phyloP scores from a whole-genome alignment of 2,797 vertebrate genomes.

The Huso huso region DNA sequence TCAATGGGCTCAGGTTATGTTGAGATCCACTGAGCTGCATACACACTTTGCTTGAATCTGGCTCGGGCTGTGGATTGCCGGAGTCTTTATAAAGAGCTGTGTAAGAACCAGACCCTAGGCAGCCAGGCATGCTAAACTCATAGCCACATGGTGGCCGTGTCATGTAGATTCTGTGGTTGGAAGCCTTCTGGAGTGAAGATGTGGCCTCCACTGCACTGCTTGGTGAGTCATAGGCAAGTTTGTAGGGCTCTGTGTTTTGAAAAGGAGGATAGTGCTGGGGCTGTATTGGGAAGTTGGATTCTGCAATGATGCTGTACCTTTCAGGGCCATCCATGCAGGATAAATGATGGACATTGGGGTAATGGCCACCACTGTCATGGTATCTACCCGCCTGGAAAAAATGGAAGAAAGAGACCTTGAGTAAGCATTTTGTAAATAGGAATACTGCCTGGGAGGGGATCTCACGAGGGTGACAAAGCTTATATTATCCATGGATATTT shows the following conservation, averaged over 20 bases:
- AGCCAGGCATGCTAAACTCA: slow-evolving; percentile 69
- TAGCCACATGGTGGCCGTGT: slow-evolving; percentile 64
- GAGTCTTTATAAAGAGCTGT: slow-evolving; percentile 63
- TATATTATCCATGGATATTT: no score
- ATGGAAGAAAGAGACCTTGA: slow-evolving; percentile 8
- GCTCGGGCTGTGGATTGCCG: slow-evolving; percentile 44
- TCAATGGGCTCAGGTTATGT: slow-evolving; percentile 42
- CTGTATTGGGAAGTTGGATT: slow-evolving; percentile 55
- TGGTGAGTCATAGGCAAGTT: slow-evolving; percentile 55
- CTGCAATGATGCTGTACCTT: slow-evolving; percentile 56
- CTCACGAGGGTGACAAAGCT: no score
- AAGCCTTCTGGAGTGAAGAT: slow-evolving; percentile 60
- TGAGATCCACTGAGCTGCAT: slow-evolving; percentile 49
- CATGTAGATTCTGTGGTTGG: slow-evolving; percentile 70
- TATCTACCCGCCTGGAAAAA: slow-evolving; percentile 46
- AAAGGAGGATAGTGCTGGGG: slow-evolving; percentile 63
- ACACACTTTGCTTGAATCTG: slow-evolving; percentile 41
- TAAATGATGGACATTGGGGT: slow-evolving; percentile 49
- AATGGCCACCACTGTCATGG: slow-evolving; percentile 44
- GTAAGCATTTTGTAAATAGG: no score
- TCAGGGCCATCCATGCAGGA: slow-evolving; percentile 65
- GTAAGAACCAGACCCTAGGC: slow-evolving; percentile 59
- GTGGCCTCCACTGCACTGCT: slow-evolving; percentile 59
- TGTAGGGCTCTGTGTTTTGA: slow-evolving; percentile 67
- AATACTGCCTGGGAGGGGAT: no score